These are phyloP conservation scores for Acronicta psi DNA, from an alignment of 2,888 invertebrate genomes.

Conservation along the genomic window DNA sequence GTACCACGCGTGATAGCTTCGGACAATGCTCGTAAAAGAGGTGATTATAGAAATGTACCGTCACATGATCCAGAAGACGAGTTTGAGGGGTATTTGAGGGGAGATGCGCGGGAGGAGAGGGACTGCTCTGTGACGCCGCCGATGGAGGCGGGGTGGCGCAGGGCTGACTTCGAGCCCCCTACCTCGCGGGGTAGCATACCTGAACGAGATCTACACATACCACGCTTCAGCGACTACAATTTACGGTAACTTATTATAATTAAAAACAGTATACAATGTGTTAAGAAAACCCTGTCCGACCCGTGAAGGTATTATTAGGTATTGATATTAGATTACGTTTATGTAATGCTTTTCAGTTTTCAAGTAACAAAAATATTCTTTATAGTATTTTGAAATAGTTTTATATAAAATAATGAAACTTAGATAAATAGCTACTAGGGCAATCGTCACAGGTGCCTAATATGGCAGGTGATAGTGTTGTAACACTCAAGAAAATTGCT, in stretches of 20 bases:
- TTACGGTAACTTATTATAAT: slow-evolving; percentile 83
- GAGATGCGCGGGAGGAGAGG: slow-evolving; percentile 69
- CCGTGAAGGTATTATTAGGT: too few relatives aligned
- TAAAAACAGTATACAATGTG: too few relatives aligned
- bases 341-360: too few relatives aligned
- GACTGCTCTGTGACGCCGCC: slow-evolving; percentile 73
- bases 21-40: slow-evolving; percentile 88
- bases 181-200: slow-evolving; percentile 62
- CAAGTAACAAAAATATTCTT: too few relatives aligned
- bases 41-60: slow-evolving; percentile 93
- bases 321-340: too few relatives aligned
- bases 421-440: too few relatives aligned
- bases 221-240: slow-evolving; percentile 88
- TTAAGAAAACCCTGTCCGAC: too few relatives aligned
- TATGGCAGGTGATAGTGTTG: too few relatives aligned
- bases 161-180: slow-evolving; percentile 71
- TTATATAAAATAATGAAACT: too few relatives aligned
- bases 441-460: too few relatives aligned
- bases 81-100: slow-evolving; percentile 80
- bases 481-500: too few relatives aligned
- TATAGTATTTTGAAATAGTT: too few relatives aligned
- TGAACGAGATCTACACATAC: slow-evolving; percentile 91
- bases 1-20: slow-evolving; percentile 72
- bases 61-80: slow-evolving; percentile 92
- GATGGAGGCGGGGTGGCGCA: slow-evolving; percentile 72